A percentile compares a stretch with the other conserved stretches of the same genome.
Evolutionary conservation across 2,797 vertebrate genomes (phyloP).

Genomic region (Emys orbicularis): DNA sequence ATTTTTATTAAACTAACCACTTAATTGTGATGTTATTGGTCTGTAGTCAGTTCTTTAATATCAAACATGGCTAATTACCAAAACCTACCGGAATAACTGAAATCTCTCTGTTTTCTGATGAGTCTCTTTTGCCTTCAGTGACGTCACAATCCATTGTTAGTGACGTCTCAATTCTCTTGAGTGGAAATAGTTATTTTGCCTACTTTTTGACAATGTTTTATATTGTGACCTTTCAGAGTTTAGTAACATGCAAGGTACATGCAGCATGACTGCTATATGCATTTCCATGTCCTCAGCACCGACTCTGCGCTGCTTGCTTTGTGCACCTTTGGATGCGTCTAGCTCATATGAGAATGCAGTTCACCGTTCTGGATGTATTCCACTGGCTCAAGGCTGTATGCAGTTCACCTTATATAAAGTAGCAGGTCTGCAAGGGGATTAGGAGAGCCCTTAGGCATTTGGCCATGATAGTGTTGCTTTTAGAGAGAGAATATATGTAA

Average conservation of each 20-base stretch:
- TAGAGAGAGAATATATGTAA: not conserved
- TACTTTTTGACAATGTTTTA: not conserved
- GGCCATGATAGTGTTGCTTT: not conserved
- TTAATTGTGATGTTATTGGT: not conserved
- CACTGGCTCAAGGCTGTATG: not conserved
- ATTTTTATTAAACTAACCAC: not conserved
- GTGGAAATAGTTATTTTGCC: fast-evolving
- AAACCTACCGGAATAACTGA: not conserved
- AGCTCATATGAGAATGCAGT: not conserved
- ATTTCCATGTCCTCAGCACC: not conserved
- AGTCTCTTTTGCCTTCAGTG: fast-evolving
- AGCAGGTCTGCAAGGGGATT: not conserved
- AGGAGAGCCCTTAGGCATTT: too few species aligned
- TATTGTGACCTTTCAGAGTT: not conserved
- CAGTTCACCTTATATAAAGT: not conserved
- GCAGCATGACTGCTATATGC: not conserved
- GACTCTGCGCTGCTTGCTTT: too few species aligned
- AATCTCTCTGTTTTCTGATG: not conserved
- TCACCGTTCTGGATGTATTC: not conserved
- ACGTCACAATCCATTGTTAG: fast-evolving
- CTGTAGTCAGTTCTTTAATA: not conserved
- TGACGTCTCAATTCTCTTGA: not conserved
- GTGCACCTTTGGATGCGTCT: not conserved
- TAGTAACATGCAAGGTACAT: fast-evolving
- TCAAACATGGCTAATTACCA: not conserved